Evolutionary conservation across 2,888 invertebrate species (phyloP).

Genomic region (Tanypteryx hageni): DNA sequence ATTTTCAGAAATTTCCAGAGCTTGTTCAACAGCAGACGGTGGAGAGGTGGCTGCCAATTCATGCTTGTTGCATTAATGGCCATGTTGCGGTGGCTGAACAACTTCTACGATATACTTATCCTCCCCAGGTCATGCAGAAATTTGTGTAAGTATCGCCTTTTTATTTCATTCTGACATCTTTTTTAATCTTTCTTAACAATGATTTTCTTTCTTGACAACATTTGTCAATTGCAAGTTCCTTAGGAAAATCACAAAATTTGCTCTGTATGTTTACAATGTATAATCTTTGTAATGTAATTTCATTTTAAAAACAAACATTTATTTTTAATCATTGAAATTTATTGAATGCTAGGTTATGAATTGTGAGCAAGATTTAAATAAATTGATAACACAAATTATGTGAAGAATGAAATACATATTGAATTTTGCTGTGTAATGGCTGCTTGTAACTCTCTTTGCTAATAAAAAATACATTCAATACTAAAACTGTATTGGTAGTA

Average conservation of each 20-base stretch:
- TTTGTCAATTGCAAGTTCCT: too few species aligned
- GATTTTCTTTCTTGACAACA: not conserved
- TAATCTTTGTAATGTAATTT: too few species aligned
- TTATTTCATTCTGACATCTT: constrained; percentile 37
- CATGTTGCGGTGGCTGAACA: constrained; percentile 87
- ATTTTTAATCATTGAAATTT: not conserved
- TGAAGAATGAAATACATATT: too few species aligned
- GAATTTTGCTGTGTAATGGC: too few species aligned
- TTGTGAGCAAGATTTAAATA: too few species aligned
- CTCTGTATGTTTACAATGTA: too few species aligned
- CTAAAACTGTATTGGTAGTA: too few species aligned
- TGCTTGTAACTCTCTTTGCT: too few species aligned
- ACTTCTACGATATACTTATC: constrained; percentile 89
- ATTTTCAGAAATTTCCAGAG: constrained; percentile 85
- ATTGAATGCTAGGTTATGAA: not conserved
- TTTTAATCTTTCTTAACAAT: constrained; percentile 35
- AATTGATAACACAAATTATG: too few species aligned
- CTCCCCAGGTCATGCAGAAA: constrained; percentile 81
- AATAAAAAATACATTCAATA: too few species aligned
- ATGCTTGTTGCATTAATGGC: constrained; percentile 94
- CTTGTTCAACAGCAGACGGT: constrained; percentile 91
- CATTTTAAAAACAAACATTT: not conserved
- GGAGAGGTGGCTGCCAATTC: constrained; percentile 94
- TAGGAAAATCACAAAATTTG: too few species aligned
- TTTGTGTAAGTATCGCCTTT: constrained; percentile 75